These are phyloP conservation scores for Troides oblongomaculatus DNA, from an alignment of 2,888 invertebrate species.

Conservation along the genomic window DNA sequence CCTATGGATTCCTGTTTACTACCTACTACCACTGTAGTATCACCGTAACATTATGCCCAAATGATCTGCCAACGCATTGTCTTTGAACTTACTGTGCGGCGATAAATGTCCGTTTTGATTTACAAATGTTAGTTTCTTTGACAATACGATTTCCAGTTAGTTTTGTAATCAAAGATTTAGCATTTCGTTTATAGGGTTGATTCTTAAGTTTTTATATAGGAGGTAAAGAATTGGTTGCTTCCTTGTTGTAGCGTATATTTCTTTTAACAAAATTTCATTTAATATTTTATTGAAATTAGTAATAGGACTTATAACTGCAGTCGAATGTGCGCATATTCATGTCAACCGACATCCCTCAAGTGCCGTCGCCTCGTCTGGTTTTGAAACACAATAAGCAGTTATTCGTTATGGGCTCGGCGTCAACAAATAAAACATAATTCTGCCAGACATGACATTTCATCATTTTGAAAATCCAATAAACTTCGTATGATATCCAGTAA, in stretches of 20 bases:
- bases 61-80: slow-evolving; percentile 76
- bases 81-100: slow-evolving; percentile 70
- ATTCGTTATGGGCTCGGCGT: slow-evolving; percentile 19
- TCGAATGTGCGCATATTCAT: slow-evolving; percentile 21
- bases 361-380: slow-evolving; percentile 26
- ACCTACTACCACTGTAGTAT: slow-evolving; percentile 53
- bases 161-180: background rate
- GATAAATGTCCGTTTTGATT: slow-evolving; percentile 69
- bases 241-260: too few species aligned
- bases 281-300: too few species aligned
- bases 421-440: slow-evolving; percentile 29
- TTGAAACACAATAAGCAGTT: slow-evolving; percentile 25
- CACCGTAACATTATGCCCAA: slow-evolving; percentile 68
- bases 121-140: slow-evolving; percentile 50
- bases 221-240: too few species aligned
- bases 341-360: slow-evolving; percentile 23
- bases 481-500: slow-evolving; percentile 15
- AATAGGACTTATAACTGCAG: slow-evolving; percentile 7
- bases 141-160: slow-evolving; percentile 37
- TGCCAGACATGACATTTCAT: slow-evolving; percentile 29
- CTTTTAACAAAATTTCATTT: too few species aligned
- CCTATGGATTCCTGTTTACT: slow-evolving; percentile 66
- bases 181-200: too few species aligned
- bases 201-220: too few species aligned
- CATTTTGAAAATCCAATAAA: slow-evolving; percentile 27